Conservation (phyloP, 1,140 invertebrate genomes). For the Tribolium castaneum region DNA sequence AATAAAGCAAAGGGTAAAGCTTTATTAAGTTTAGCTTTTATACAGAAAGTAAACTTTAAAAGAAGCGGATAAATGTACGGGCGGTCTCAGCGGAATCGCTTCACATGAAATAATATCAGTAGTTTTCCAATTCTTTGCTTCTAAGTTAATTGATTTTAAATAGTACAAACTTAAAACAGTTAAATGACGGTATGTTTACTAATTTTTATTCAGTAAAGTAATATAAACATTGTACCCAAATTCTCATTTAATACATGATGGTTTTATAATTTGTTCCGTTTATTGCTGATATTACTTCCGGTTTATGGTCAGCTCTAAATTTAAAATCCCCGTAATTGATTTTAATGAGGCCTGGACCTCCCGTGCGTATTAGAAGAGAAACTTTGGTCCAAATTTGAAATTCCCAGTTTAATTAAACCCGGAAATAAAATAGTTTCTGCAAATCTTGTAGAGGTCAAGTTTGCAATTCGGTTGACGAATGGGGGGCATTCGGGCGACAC, state of each 20-base stretch:
- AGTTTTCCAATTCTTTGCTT: not conserved
- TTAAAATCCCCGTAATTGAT: not conserved
- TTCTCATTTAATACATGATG: not conserved
- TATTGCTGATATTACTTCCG: not conserved
- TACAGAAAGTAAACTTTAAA: not conserved
- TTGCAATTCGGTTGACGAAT: conserved; percentile 16
- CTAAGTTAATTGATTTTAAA: not conserved
- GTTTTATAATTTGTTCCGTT: not conserved
- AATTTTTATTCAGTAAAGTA: too few relatives aligned
- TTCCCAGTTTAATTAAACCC: not conserved
- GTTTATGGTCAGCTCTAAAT: not conserved
- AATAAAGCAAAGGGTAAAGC: conserved; percentile 14
- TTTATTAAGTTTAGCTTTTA: conserved; percentile 7
- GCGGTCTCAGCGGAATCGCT: not conserved
- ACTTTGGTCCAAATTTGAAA: not conserved
- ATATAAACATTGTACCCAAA: too few relatives aligned
- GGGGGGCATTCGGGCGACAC: not conserved
- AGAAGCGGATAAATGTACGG: not conserved
- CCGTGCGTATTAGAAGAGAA: not conserved
- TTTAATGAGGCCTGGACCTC: not conserved
- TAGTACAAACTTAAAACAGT: too few relatives aligned
- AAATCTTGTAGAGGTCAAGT: conserved; percentile 1
- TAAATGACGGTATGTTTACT: too few relatives aligned
- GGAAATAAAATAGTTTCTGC: not conserved
- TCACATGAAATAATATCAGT: not conserved